Base-by-base conservation (phyloP, 2,113 vertebrate genomes). In the Emydocephalus ijimae region DNA sequence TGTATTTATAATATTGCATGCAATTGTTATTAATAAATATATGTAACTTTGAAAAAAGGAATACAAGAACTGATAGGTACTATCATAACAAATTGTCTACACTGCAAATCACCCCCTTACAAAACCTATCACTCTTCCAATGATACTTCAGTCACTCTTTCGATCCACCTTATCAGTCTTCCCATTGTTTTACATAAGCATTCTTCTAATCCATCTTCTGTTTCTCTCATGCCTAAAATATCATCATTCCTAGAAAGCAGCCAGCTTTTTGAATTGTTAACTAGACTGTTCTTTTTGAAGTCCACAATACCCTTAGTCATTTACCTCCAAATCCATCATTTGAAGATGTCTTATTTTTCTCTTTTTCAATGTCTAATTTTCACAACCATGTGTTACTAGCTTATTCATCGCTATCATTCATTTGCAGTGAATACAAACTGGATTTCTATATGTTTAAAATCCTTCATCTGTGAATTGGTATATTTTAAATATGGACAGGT, bases 401-500 rank as follows among this genome's bases (percentile, higher is more conserved):
- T 21, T n/a, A 24, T 26, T 90, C 21, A 34, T 48, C 64, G 21
- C 54, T 74, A 90, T 4, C 48, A 56, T n/a, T 6, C 86, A 92
- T 29, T 43, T 52, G 29, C 23, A 93, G 26, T 59, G 81, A 50
- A 43, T 26, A 93, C 57, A 69, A 93, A 88, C 45, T 90, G 74
- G 93, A 95, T 90, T 93, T 94, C 88, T 94, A 88, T 89, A 92
- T 89, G 89, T 23, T 87, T 48, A 50, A 56, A 95, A 87, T 91
- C 88, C 56, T 57, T 23, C 26, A 93, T 94, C 93, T 93, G 89
- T 91, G 56, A 50, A 92, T 89, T 96, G 95, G 95, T 94, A 95
- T 95, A 93, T 93, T 96, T 96, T 95, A 93, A 43, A 3, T 52
- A 94, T 26, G 88, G 93, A 91, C 94, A 34, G 88, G 91, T 64